Evolutionary conservation across 2,888 invertebrate species (phyloP).

Genomic region (Exocentrus adspersus): DNA sequence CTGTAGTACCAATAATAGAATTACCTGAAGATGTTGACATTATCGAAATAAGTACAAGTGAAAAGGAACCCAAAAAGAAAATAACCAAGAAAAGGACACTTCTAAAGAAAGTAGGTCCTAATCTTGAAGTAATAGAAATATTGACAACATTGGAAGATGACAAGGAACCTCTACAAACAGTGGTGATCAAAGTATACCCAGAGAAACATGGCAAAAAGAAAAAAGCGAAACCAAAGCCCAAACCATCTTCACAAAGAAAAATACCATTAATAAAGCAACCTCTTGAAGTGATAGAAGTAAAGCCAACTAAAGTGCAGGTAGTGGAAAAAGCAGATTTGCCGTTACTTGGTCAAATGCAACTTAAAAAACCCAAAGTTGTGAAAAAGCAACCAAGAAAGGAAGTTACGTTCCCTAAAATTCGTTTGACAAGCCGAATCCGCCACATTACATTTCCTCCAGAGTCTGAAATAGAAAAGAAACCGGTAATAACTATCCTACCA

Average conservation of each 20-base stretch:
- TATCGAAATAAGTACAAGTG: slow-evolving; percentile 61
- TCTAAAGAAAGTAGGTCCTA: slow-evolving; percentile 54
- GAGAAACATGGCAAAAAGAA: slow-evolving; percentile 33
- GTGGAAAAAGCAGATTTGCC: slow-evolving; percentile 59
- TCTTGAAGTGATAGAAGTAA: slow-evolving; percentile 46
- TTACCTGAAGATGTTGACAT: slow-evolving; percentile 59
- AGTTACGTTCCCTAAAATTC: slow-evolving; percentile 70
- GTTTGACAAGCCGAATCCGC: slow-evolving; percentile 75
- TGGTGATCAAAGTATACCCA: slow-evolving; percentile 49
- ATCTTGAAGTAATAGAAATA: slow-evolving; percentile 57
- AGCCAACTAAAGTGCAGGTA: slow-evolving; percentile 46
- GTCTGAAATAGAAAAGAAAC: slow-evolving; percentile 53
- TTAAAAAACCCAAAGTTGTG: slow-evolving; percentile 63
- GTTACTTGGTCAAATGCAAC: slow-evolving; percentile 69
- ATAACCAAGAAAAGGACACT: slow-evolving; percentile 56
- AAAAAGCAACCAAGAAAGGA: slow-evolving; percentile 43
- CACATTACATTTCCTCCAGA: slow-evolving; percentile 63
- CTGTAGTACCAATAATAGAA: slow-evolving; percentile 52
- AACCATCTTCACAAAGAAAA: slow-evolving; percentile 14
- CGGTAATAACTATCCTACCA: slow-evolving; percentile 54
- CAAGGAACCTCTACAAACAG: slow-evolving; percentile 49
- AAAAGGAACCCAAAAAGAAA: slow-evolving; percentile 60
- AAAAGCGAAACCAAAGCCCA: slow-evolving; percentile 7
- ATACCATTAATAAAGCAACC: slow-evolving; percentile 34
- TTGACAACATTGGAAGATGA: slow-evolving; percentile 53